Evolutionary conservation across 2,797 vertebrate genomes (phyloP), one percentile per base, ranked within the genome.

Genomic region (Scarus forsteni): DNA sequence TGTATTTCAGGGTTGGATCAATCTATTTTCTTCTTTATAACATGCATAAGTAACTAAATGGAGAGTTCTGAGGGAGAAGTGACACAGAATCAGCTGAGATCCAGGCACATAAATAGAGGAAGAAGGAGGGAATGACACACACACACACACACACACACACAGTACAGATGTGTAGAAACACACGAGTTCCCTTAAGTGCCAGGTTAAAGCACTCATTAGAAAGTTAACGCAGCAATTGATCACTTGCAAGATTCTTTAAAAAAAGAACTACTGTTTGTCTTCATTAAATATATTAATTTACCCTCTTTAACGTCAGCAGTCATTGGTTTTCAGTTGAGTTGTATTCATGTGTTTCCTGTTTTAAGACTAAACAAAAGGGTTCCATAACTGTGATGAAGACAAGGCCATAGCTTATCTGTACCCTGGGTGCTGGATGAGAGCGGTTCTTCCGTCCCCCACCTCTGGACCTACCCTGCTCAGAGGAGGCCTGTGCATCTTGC

Each of bases 371-470:
- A 89, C 90, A 87, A 91, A 89, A 70, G 81, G 74, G 71, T 84
- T 82, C 89, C 85, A 91, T 92, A 91, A 93, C 86, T 86, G 87
- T 88, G 87, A 84, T 89, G 88, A 79, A 89, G 92, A 94, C 90
- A 94, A 94, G 93, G 94, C 93, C 85, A 90, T 95, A 95, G 95
- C 96, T 97, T 98, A 99, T 99, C 98, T 99, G 95, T 99, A 99
- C 94, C 97, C 98, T 92, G 96, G 98, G 92, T 99, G 97, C 92
- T 99, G 97, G 95, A 98, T 93, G 94, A 98, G 97, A 96, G 96
- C 91, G 93, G 93, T 94, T 90, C 96, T 95, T 90, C 95, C 96
- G 87, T 98, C 96, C 13, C 93, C 92, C 53, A 95, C 94, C 84
- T 98, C 97, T 40, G 96, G 96, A 85, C 94, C 96, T 60, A 91